These are phyloP conservation scores for Chiroxiphia lanceolata DNA, from an alignment of 2,797 vertebrate species.

Conservation along the genomic window DNA sequence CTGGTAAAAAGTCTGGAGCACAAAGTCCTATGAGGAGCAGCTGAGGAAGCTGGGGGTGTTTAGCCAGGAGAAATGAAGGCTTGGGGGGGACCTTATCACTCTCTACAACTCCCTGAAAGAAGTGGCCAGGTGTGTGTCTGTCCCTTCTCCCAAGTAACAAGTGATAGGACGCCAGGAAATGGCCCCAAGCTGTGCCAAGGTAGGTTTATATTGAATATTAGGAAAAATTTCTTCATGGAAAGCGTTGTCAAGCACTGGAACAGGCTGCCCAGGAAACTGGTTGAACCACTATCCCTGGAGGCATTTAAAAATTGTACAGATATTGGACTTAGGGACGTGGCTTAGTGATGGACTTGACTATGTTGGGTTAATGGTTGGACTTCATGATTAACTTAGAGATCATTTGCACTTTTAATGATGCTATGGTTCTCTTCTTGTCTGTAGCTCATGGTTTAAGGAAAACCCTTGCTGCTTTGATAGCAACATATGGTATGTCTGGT, in stretches of 20 bases:
- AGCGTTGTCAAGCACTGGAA: not conserved
- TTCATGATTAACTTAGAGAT: not conserved
- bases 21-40: not conserved
- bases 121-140: not conserved
- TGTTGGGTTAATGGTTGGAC: not conserved
- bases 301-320: not conserved
- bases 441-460: not conserved
- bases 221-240: not conserved
- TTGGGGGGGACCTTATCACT: not conserved
- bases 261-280: not conserved
- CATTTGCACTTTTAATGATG: not conserved
- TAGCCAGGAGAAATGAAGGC: not conserved
- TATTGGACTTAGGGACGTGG: not conserved
- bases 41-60: not conserved
- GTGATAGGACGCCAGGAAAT: fast-evolving
- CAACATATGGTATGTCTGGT: not conserved
- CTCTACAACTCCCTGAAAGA: not conserved
- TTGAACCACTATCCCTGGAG: not conserved
- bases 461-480: not conserved
- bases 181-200: not conserved
- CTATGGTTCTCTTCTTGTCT: not conserved
- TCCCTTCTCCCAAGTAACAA: not conserved
- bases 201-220: not conserved
- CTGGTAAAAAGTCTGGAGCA: not conserved
- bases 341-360: not conserved